These are phyloP conservation scores for Agrypnia vestita DNA, from an alignment of 1,140 invertebrate genomes.

Conservation along the genomic window DNA sequence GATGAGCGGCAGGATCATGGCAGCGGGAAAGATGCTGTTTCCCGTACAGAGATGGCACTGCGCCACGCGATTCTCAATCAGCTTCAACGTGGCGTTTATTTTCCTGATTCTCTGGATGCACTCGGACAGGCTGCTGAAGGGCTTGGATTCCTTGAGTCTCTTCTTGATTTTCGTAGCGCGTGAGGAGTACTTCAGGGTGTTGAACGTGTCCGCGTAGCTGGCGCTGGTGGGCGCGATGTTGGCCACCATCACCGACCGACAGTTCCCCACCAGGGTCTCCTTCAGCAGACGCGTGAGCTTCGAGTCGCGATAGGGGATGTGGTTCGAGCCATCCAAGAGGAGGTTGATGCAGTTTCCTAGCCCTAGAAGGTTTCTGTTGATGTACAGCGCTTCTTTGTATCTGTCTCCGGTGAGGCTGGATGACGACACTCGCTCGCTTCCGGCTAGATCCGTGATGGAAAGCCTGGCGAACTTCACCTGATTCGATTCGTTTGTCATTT, in stretches of 20 bases:
- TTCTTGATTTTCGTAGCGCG: neutral
- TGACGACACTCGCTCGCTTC: constrained; percentile 90
- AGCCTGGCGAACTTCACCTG: constrained; percentile 82
- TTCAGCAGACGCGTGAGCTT: constrained; percentile 79
- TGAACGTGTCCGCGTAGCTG: constrained; percentile 72
- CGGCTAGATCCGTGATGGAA: constrained; percentile 95
- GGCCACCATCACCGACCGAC: constrained; percentile 66
- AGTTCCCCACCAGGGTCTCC: constrained; percentile 66
- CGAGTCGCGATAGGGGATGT: constrained; percentile 87
- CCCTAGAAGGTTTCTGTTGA: constrained; percentile 92
- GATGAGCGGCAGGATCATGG: neutral
- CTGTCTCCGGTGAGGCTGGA: constrained; percentile 81
- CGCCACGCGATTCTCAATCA: neutral
- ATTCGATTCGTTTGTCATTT: constrained; percentile 74
- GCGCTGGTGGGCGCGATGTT: constrained; percentile 70
- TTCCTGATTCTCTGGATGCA: neutral
- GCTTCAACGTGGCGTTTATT: neutral
- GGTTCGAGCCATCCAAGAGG: constrained; percentile 82
- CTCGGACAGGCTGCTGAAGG: neutral
- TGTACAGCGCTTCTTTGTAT: constrained; percentile 94
- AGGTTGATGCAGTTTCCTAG: constrained; percentile 96
- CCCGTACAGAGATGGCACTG: neutral
- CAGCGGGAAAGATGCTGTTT: neutral
- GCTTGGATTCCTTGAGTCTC: neutral
- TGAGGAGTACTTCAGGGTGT: neutral